These are phyloP conservation scores for Tetragnatha versicolor DNA, from an alignment of 1,140 invertebrate species.

Conservation along the genomic window DNA sequence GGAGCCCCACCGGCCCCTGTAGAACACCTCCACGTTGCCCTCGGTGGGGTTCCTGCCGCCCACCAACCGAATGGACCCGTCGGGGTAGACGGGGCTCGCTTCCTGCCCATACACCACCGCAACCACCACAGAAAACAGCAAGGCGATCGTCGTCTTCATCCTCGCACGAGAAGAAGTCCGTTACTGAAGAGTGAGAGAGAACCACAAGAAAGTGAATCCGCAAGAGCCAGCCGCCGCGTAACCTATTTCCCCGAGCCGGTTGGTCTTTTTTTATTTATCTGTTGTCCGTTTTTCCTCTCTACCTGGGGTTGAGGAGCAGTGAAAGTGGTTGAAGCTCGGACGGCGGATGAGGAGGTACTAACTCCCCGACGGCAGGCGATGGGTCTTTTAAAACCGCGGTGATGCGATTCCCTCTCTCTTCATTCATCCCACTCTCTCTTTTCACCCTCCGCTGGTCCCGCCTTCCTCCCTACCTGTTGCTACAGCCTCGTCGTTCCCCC, in stretches of 20 bases:
- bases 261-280: constrained; percentile 37
- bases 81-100: constrained; percentile 21
- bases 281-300: neutral
- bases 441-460: neutral
- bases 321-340: neutral
- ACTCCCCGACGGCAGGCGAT: constrained; percentile 1
- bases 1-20: constrained; percentile 83
- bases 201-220: constrained; percentile 47
- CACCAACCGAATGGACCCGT: constrained; percentile 48
- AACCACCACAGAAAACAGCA: neutral
- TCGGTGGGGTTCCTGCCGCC: constrained; percentile 48
- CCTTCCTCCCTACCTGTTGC: neutral
- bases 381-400: constrained; percentile 49
- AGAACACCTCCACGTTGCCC: constrained; percentile 89
- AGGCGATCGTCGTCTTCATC: neutral
- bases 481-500: neutral
- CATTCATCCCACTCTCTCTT: constrained; percentile 23
- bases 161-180: neutral
- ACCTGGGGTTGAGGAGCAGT: neutral
- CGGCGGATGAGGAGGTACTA: constrained; percentile 18
- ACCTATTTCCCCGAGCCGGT: constrained; percentile 51
- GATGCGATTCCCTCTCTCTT: neutral
- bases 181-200: constrained; percentile 1
- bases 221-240: constrained; percentile 40
- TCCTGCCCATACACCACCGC: constrained; percentile 11